phyloP scores from a whole-genome alignment of 2,797 vertebrate species.

The Chrosomus eos region DNA sequence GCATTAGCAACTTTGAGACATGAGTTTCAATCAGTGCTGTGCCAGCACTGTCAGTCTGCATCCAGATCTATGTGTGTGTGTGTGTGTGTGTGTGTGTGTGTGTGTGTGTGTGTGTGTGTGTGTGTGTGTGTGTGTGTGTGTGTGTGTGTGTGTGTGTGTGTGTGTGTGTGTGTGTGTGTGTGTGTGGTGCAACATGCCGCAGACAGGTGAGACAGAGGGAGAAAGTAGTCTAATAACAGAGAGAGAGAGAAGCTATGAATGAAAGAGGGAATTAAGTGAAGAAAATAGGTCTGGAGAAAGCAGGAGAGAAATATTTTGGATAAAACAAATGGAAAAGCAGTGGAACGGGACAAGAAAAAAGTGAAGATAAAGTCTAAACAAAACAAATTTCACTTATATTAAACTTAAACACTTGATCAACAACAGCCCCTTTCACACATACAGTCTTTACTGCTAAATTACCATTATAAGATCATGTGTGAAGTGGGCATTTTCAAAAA shows the following conservation, averaged over 20 bases:
- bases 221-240: conserved; percentile 39
- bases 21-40: conserved; percentile 89
- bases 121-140: conserved; percentile 47
- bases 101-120: conserved; percentile 47
- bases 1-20: conserved; percentile 91
- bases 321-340: conserved; percentile 36
- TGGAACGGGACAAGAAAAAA: neutral
- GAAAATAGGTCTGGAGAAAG: conserved; percentile 52
- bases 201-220: conserved; percentile 60
- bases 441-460: neutral
- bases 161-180: conserved; percentile 52
- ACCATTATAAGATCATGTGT: neutral
- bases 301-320: conserved; percentile 32
- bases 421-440: neutral
- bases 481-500: neutral
- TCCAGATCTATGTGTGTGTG: conserved; percentile 69
- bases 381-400: neutral
- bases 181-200: conserved; percentile 63
- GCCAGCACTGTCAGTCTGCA: conserved; percentile 82
- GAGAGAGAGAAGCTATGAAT: conserved; percentile 61
- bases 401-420: neutral
- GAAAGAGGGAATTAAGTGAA: conserved; percentile 55
- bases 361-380: conserved; percentile 2
- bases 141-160: conserved; percentile 33
- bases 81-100: conserved; percentile 46